Evolutionary conservation across 2,888 invertebrate species (phyloP), one percentile per base, ranked within the genome.

Genomic region (Xestobium rufovillosum): DNA sequence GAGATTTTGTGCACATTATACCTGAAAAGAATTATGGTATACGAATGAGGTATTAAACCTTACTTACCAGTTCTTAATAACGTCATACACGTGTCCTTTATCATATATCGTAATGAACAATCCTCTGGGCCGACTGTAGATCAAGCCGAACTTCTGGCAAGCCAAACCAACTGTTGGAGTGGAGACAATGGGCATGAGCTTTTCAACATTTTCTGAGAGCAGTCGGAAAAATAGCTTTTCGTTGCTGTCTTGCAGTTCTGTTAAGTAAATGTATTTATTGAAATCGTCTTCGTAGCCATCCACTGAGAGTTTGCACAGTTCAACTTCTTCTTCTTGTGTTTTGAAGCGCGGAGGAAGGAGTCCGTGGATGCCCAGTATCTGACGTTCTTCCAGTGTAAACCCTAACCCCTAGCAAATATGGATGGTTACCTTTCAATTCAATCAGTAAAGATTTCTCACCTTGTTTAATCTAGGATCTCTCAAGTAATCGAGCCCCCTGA

Each of bases 101-200:
- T 98, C 97, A 61, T 96, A 80, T 47, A 98, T 94, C 28, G 94
- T 89, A 58, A 98, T 87, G 67, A 90, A 99, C 34, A 99, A 72
- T 3, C 98, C 97, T 48, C 92, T 79, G 2, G 96, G 94, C 47
- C 90, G 74, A 49, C 85, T 80, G 69, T 81, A 94, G 45, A 96
- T 81, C 45, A 92, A 74, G 13, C 97, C 95, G 66, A 85, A 98
- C 64, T 94, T 89, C 70, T 97, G 95, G 67, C 98, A 98, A 15
- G 96, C 98, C 52, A 87, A 71, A 3, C 98, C 98, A 9, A 98
- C 98, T 0, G 94, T 94, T 1, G 98, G 98, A 0, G 98, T 98
- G 68, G 99, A 98, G n/a, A 98, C 94, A 42, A 97, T 75, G 0
- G 98, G 98, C 91, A 98, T 92, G 75, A 92, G 79, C 44, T 87